Percentiles rank a stretch among this genome's conserved stretches.
Conservation (phyloP, 2,113 vertebrate species). For the Rhipidura dahli region DNA sequence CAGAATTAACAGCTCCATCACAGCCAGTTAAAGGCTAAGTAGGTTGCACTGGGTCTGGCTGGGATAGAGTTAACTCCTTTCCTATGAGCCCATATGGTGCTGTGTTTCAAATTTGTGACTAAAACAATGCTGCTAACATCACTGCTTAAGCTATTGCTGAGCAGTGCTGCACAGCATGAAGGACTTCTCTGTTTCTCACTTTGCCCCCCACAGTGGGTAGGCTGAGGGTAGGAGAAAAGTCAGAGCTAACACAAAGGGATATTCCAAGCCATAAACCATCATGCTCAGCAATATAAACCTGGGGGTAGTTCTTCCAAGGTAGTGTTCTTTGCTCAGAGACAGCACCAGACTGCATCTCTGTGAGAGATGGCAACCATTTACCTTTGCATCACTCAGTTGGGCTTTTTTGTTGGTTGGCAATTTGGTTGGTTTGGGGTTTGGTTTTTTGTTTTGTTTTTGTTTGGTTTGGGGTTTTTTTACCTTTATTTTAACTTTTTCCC, state of each 20-base stretch:
- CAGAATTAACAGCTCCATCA: neutral
- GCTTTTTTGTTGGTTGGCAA: neutral
- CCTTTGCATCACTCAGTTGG: neutral
- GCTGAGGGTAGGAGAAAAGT: neutral
- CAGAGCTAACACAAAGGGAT: neutral
- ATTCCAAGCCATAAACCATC: neutral
- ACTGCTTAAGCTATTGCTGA: neutral
- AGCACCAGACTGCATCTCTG: neutral
- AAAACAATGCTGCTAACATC: neutral
- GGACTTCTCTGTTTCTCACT: neutral
- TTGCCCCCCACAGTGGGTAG: neutral
- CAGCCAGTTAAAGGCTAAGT: neutral
- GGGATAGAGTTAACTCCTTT: neutral
- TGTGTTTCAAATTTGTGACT: neutral
- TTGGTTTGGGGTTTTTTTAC: neutral
- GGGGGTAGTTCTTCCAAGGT: fast-evolving
- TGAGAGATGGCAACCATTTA: neutral
- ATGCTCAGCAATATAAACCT: neutral
- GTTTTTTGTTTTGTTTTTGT: neutral
- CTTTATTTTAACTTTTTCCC: neutral
- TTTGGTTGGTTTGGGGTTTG: neutral
- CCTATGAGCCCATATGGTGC: neutral
- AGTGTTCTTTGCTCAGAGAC: neutral
- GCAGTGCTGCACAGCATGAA: neutral
- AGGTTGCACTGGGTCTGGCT: neutral